phyloP scores from a whole-genome alignment of 1,140 invertebrate species.

The Atta texana region DNA sequence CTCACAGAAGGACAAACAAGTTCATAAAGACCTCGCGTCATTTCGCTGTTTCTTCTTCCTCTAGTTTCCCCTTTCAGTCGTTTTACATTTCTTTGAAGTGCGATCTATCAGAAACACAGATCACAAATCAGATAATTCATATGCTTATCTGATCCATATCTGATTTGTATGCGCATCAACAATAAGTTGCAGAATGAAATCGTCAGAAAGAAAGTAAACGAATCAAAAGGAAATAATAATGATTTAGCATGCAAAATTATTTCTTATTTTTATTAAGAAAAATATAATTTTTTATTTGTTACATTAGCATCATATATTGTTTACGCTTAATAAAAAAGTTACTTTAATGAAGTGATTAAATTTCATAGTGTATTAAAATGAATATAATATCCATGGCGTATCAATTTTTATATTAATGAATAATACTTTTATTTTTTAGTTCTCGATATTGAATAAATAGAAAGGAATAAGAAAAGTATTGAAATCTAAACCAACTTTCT shows the following conservation, averaged over 20 bases:
- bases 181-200: neutral
- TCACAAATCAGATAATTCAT: neutral
- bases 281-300: neutral
- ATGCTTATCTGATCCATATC: conserved; percentile 10
- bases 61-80: conserved; percentile 41
- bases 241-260: neutral
- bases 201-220: neutral
- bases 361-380: neutral
- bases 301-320: neutral
- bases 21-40: conserved; percentile 76
- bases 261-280: neutral
- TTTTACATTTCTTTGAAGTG: conserved; percentile 69
- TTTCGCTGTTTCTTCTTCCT: conserved; percentile 49
- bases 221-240: neutral
- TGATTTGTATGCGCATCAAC: conserved; percentile 4
- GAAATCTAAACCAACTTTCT: conserved; percentile 7
- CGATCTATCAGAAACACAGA: conserved; percentile 43
- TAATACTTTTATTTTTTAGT: neutral
- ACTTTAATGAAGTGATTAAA: neutral
- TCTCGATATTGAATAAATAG: neutral
- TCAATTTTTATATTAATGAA: neutral
- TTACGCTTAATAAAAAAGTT: neutral
- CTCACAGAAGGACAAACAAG: conserved; percentile 77
- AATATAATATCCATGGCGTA: neutral
- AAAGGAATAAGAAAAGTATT: neutral